These are phyloP conservation scores for Apoda limacodes DNA, from an alignment of 2,888 invertebrate species.

Conservation along the genomic window DNA sequence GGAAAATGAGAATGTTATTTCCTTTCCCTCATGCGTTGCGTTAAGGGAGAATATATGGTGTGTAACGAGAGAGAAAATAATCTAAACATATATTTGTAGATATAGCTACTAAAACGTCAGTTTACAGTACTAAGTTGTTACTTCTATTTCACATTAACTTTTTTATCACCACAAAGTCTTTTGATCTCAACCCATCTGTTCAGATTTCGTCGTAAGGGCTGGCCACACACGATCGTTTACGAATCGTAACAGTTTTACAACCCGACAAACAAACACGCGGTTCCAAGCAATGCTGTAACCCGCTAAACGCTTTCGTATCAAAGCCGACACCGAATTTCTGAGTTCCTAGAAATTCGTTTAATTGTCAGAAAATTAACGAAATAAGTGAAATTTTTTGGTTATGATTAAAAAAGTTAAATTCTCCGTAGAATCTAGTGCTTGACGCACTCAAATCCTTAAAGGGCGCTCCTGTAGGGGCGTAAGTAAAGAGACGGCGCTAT, in stretches of 20 bases:
- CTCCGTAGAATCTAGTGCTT: no score
- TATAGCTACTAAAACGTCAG: slow-evolving; percentile 23
- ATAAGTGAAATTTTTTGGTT: no score
- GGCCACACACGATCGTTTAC: slow-evolving; percentile 68
- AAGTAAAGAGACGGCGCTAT: no score
- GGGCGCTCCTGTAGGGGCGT: no score
- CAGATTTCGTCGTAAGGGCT: slow-evolving; percentile 66
- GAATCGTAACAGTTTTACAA: slow-evolving; percentile 62
- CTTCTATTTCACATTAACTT: slow-evolving; percentile 59
- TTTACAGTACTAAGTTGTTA: slow-evolving; percentile 52
- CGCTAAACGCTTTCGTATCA: slow-evolving; percentile 48
- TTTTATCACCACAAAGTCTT: slow-evolving; percentile 56
- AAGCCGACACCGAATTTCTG: slow-evolving; percentile 49
- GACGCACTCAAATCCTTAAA: no score
- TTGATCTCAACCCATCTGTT: slow-evolving; percentile 66
- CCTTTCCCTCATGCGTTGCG: slow-evolving; percentile 20
- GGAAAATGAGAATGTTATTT: slow-evolving; percentile 55
- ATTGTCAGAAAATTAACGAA: no score
- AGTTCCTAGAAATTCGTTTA: slow-evolving; percentile 44
- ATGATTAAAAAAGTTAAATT: no score
- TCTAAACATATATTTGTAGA: slow-evolving; percentile 20
- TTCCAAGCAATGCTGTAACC: slow-evolving; percentile 51
- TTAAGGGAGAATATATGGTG: slow-evolving; percentile 27
- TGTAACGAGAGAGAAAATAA: slow-evolving; percentile 31
- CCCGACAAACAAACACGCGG: slow-evolving; percentile 62